A percentile compares a stretch with the other conserved stretches of the same genome.
Conservation (phyloP, 2,888 invertebrate species). For the Allophyes oxyacanthae region DNA sequence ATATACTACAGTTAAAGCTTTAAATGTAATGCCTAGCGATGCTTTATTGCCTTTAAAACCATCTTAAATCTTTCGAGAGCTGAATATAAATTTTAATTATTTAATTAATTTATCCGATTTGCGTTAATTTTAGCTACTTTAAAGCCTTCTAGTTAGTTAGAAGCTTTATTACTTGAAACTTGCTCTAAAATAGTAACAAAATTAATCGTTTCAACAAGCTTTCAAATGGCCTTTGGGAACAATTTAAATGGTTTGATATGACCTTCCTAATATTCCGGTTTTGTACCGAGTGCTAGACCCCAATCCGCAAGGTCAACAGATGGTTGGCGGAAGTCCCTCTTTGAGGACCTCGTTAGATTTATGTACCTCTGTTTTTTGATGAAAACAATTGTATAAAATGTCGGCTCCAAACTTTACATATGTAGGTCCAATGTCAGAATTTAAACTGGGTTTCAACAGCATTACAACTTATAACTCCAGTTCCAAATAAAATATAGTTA, state of each 20-base stretch:
- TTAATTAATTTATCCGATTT: constrained; percentile 38
- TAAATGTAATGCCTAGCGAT: constrained; percentile 72
- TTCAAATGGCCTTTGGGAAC: constrained; percentile 31
- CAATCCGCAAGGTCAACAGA: constrained; percentile 54
- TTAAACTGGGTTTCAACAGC: too few relatives aligned
- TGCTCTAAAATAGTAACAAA: constrained; percentile 32
- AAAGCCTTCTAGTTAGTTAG: neutral
- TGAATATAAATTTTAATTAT: constrained; percentile 47
- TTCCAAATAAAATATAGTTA: too few relatives aligned
- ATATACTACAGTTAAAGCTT: constrained; percentile 85
- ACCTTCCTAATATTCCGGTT: constrained; percentile 58
- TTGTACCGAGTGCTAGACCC: constrained; percentile 47
- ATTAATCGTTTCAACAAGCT: constrained; percentile 31
- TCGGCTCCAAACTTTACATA: neutral
- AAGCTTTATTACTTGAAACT: constrained; percentile 34
- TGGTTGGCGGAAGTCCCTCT: constrained; percentile 54
- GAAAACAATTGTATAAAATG: neutral
- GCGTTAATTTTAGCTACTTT: constrained; percentile 31
- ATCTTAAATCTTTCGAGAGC: constrained; percentile 40
- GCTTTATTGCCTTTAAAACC: constrained; percentile 70
- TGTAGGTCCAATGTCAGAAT: too few relatives aligned
- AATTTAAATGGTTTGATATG: constrained; percentile 40
- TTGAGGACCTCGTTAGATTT: constrained; percentile 37
- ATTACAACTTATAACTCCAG: too few relatives aligned
- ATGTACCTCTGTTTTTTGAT: constrained; percentile 3